These are phyloP conservation scores for Eidolon helvum DNA, from an alignment of 2,113 vertebrate genomes.

Conservation along the genomic window DNA sequence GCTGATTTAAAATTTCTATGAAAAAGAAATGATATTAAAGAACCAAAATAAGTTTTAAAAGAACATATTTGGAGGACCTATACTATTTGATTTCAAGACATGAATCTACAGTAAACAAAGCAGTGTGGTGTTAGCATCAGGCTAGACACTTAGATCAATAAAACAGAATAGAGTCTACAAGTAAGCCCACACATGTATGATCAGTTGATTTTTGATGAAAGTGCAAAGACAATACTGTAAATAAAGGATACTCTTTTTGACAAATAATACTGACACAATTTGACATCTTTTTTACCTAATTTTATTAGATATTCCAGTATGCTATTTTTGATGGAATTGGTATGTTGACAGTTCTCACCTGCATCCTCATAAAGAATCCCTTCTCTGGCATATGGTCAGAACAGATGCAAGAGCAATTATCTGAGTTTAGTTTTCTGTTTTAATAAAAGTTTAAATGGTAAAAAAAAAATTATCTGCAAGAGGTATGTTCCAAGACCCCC, in stretches of 20 bases:
- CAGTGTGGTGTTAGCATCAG: neutral
- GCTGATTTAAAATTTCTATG: neutral
- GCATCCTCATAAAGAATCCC: neutral
- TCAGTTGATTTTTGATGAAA: conserved; percentile 16
- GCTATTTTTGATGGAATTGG: neutral
- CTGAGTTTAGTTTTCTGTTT: conserved; percentile 27
- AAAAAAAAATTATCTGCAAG: neutral
- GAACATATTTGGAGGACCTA: neutral
- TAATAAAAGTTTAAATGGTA: conserved; percentile 59
- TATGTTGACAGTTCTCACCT: neutral
- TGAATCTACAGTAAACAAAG: neutral
- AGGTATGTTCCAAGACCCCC: neutral
- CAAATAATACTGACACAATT: neutral
- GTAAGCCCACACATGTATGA: neutral
- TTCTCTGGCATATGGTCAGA: neutral
- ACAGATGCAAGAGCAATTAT: neutral
- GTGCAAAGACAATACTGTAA: neutral
- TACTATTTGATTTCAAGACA: neutral
- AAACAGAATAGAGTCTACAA: neutral
- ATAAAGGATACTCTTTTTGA: neutral
- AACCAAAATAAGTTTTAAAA: neutral
- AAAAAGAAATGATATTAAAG: neutral
- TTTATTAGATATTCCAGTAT: neutral
- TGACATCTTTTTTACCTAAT: conserved; percentile 3
- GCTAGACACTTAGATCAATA: neutral